These are phyloP conservation scores for Fabriciana adippe DNA, from an alignment of 2,888 invertebrate genomes.

Conservation along the genomic window DNA sequence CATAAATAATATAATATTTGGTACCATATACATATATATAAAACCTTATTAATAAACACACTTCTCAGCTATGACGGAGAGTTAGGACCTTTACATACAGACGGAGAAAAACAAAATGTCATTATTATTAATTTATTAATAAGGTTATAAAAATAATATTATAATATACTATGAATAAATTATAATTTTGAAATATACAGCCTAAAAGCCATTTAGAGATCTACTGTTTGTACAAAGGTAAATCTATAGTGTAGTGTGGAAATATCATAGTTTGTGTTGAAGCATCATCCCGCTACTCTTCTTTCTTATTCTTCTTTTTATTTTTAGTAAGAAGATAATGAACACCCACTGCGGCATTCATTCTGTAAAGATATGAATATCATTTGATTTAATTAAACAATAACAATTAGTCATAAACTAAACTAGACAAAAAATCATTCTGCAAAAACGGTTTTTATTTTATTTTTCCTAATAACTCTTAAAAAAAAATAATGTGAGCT, in stretches of 20 bases:
- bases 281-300: constrained; percentile 49
- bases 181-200: constrained; percentile 25
- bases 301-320: constrained; percentile 57
- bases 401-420: too few species aligned
- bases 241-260: constrained; percentile 33
- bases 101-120: neutral
- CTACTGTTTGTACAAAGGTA: constrained; percentile 19
- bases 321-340: constrained; percentile 58
- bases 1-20: too few species aligned
- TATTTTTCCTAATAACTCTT: too few species aligned
- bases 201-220: constrained; percentile 7
- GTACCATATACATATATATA: constrained; percentile 40
- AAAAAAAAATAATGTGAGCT: too few species aligned
- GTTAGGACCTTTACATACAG: too few species aligned
- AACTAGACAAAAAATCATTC: too few species aligned
- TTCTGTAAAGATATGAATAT: constrained; percentile 58
- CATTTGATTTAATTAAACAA: too few species aligned
- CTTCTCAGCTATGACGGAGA: neutral
- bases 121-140: constrained; percentile 32
- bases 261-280: constrained; percentile 37
- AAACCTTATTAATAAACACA: constrained; percentile 10
- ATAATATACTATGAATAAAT: constrained; percentile 14
- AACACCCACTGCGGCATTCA: constrained; percentile 67
- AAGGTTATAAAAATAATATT: constrained; percentile 8
- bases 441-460: too few species aligned